Conservation (phyloP, 2,888 invertebrate species). For the Acrobasis repandana region DNA sequence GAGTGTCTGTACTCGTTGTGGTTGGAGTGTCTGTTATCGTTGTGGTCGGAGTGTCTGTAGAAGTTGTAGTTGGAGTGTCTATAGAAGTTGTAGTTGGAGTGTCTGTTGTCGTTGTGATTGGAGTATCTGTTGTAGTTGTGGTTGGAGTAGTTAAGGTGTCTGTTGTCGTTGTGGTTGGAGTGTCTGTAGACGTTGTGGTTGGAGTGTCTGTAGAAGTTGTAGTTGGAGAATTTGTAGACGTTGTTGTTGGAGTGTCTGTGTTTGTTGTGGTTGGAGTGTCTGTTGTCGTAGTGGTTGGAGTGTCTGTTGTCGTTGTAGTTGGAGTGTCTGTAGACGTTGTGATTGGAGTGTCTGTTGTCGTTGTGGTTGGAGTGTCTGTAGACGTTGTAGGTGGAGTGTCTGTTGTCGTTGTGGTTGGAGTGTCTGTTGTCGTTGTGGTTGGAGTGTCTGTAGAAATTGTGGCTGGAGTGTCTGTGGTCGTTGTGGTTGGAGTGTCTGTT, state of each 20-base stretch:
- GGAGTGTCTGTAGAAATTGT: conserved; percentile 19
- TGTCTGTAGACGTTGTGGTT: conserved; percentile 10
- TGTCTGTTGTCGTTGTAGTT: conserved; percentile 20
- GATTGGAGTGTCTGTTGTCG: conserved; percentile 10
- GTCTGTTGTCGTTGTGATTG: conserved; percentile 23
- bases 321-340: conserved; percentile 17
- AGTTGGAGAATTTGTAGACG: conserved; percentile 5
- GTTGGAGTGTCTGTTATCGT: background rate
- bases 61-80: no score
- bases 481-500: conserved; percentile 1
- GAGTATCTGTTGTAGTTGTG: conserved; percentile 18
- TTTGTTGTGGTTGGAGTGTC: conserved; percentile 19
- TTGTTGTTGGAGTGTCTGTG: conserved; percentile 19
- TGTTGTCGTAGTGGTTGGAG: conserved; percentile 7
- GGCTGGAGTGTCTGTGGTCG: background rate
- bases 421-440: conserved; percentile 1
- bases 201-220: background rate
- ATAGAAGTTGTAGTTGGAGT: conserved; percentile 5
- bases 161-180: conserved; percentile 21
- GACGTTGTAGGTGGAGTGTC: background rate
- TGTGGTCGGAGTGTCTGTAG: no score
- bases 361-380: conserved; percentile 21
- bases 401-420: conserved; percentile 11
- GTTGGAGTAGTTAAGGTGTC: background rate
- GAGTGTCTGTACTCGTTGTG: conserved; percentile 13